Percentiles rank a stretch among this genome's conserved stretches.
These are phyloP conservation scores for Pyrocephalus nanus DNA, from an alignment of 2,797 vertebrate species.

Conservation along the genomic window DNA sequence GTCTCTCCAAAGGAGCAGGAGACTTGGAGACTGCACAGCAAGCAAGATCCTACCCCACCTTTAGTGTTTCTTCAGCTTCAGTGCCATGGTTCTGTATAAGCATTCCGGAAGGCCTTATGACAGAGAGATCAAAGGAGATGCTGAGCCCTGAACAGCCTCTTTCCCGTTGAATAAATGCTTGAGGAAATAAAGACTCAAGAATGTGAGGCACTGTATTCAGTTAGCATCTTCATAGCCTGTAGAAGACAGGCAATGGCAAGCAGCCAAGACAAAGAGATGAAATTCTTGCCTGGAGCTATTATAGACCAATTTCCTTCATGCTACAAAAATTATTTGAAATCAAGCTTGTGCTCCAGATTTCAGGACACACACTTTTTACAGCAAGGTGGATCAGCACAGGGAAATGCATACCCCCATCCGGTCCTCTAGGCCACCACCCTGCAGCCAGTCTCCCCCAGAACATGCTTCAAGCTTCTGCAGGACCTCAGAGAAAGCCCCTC, in stretches of 20 bases:
- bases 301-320: not conserved
- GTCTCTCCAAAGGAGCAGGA: not conserved
- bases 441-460: not conserved
- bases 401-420: not conserved
- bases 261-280: not conserved
- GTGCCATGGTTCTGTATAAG: not conserved
- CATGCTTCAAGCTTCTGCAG: not conserved
- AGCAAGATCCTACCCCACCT: not conserved
- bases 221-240: not conserved
- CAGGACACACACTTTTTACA: not conserved
- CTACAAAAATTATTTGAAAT: not conserved
- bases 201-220: not conserved
- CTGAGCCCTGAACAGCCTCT: not conserved
- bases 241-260: not conserved
- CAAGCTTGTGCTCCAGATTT: not conserved
- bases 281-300: not conserved
- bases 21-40: not conserved
- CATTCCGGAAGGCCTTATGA: not conserved
- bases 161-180: not conserved
- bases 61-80: not conserved
- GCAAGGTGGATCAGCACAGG: not conserved
- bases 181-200: constrained; percentile 24
- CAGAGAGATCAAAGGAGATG: constrained; percentile 14
- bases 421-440: not conserved
- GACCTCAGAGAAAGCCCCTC: not conserved